phyloP scores from a whole-genome alignment of 2,113 vertebrate species.

The Carassius gibelio region DNA sequence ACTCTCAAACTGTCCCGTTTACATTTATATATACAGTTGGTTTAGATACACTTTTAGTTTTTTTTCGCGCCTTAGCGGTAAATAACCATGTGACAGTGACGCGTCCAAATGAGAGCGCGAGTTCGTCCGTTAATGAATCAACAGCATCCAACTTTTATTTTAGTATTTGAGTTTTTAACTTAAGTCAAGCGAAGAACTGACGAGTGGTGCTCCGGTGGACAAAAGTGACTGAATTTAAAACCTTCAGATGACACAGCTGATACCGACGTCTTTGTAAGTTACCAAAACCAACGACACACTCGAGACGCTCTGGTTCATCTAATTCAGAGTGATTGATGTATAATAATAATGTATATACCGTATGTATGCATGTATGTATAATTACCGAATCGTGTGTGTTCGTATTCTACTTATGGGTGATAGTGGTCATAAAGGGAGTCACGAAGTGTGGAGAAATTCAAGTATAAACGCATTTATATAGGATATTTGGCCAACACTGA shows the following conservation, averaged over 20 bases:
- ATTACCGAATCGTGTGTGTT: too few relatives aligned
- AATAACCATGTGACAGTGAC: neutral
- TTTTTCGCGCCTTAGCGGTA: neutral
- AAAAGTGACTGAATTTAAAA: neutral
- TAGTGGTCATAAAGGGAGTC: neutral
- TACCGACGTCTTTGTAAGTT: neutral
- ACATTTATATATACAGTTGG: neutral
- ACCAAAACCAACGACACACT: neutral
- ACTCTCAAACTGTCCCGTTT: neutral
- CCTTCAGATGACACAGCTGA: neutral
- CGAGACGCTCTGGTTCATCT: too few relatives aligned
- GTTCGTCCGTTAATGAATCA: neutral
- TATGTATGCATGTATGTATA: too few relatives aligned
- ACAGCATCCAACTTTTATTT: neutral
- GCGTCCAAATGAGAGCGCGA: neutral
- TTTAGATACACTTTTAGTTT: too few relatives aligned
- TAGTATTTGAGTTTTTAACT: neutral
- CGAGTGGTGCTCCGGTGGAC: neutral
- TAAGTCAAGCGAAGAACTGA: neutral
- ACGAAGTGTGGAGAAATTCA: neutral
- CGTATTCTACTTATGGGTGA: too few relatives aligned
- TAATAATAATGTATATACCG: too few relatives aligned
- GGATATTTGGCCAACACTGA: neutral
- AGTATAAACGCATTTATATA: neutral
- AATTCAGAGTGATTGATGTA: too few relatives aligned